Conservation (phyloP, 1,140 invertebrate species). For the Grapholita molesta region DNA sequence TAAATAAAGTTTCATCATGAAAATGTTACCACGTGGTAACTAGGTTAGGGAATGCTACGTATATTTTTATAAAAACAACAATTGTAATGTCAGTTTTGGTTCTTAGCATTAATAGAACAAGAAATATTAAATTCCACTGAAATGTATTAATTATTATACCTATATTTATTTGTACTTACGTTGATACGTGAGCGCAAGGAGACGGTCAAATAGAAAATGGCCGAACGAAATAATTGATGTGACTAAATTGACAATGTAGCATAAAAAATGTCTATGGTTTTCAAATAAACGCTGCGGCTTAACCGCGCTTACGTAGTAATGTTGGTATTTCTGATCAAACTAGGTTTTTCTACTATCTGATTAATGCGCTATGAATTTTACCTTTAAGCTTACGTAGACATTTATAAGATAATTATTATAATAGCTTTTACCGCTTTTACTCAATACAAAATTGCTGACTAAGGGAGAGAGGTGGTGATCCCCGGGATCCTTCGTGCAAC, state of each 20-base stretch:
- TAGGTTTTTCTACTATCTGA: too few relatives aligned
- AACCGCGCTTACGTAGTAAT: neutral
- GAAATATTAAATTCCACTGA: neutral
- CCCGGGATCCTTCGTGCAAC: too few relatives aligned
- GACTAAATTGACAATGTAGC: neutral
- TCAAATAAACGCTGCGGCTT: neutral
- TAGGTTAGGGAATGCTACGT: constrained; percentile 29
- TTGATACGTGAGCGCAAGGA: constrained; percentile 56
- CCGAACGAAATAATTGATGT: constrained; percentile 27
- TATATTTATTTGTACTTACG: constrained; percentile 46
- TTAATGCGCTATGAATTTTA: too few relatives aligned
- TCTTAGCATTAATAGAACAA: neutral
- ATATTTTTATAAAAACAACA: neutral
- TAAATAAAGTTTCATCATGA: constrained; percentile 57
- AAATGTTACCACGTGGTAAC: constrained; percentile 48
- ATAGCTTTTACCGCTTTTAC: too few relatives aligned
- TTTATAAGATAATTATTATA: too few relatives aligned
- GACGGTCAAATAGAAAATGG: constrained; percentile 72
- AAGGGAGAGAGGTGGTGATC: too few relatives aligned
- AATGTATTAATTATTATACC: neutral
- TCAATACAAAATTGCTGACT: too few relatives aligned
- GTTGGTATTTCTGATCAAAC: too few relatives aligned
- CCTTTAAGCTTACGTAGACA: too few relatives aligned
- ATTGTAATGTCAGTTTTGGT: too few relatives aligned
- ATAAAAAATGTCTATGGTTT: neutral